Evolutionary conservation across 2,113 vertebrate genomes (phyloP), one percentile per base, ranked within the genome.

Genomic region (Steatornis caripensis): DNA sequence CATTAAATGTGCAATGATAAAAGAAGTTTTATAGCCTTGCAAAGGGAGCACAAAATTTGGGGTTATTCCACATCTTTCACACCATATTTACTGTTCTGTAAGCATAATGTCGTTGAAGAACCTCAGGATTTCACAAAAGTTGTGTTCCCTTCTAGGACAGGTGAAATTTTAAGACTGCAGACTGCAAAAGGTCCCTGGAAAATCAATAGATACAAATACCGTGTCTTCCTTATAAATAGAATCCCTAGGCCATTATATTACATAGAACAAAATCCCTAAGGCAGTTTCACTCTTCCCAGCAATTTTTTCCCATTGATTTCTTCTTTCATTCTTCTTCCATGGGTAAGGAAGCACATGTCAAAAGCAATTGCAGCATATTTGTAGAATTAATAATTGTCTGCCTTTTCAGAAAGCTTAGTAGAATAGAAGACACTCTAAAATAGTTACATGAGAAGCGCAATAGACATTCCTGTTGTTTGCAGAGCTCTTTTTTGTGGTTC

Each of bases 301-400:
- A 89, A 45, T 89, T 95, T 94, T 95, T 95, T 81, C 49, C 57
- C 61, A 80, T 94, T 94, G 69, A 91, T 94, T 92, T 93, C 75
- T 83, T 89, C 78, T 93, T 89, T 58, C 48, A 45, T 91, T 89
- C 80, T 93, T 95, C 77, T 93, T 93, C 79, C 48, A 79, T 91
- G 68, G 34, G 80, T 76, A 82, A 95, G 86, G 84, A 96, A 94
- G 80, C 53, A 79, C 27, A 92, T 71, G 84, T 92, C 80, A 92
- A 96, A 96, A 96, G 77, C 72, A 90, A 87, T 94, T 93, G 66
- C 48, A 72, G n/a, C 32, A 5, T 89, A 79, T 97, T 93, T 86
- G 81, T 93, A 68, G 69, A 77, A 93, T 84, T 96, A 96, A 87
- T 93, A 87, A 87, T 91, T 76, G 36, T 84, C 74, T 87, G 57